phyloP scores from a whole-genome alignment of 2,797 vertebrate genomes.

The Rhodeus uyekii region DNA sequence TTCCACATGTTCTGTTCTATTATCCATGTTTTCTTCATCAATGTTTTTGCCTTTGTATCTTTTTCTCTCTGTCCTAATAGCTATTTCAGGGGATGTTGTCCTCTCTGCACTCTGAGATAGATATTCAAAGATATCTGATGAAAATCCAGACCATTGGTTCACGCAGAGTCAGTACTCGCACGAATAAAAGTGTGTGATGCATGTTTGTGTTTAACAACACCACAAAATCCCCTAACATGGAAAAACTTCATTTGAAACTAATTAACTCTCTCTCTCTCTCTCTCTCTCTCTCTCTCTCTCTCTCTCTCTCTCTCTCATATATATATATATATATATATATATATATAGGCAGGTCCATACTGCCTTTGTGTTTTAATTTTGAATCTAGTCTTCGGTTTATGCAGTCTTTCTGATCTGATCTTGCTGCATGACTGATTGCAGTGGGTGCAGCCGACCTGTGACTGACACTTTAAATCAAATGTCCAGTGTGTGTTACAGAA shows the following conservation, averaged over 20 bases:
- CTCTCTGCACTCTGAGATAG: constrained; percentile 94
- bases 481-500: constrained; percentile 2
- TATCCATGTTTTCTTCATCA: constrained; percentile 41
- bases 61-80: constrained; percentile 74
- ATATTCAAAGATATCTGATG: constrained; percentile 90
- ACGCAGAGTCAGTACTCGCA: constrained; percentile 64
- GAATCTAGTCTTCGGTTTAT: not conserved
- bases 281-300: no score
- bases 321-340: not conserved
- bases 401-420: not conserved
- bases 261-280: not conserved
- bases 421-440: constrained; percentile 28
- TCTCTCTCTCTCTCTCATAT: no score
- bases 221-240: not conserved
- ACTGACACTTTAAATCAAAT: not conserved
- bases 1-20: constrained; percentile 30
- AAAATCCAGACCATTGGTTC: constrained; percentile 88
- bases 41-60: constrained; percentile 25
- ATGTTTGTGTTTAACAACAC: constrained; percentile 43
- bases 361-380: not conserved
- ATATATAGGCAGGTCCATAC: not conserved
- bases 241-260: not conserved
- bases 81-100: constrained; percentile 91
- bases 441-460: not conserved
- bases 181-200: constrained; percentile 76